These are phyloP conservation scores for Lepidocolaptes lacrymiger DNA, from an alignment of 2,797 vertebrate genomes.

Conservation along the genomic window DNA sequence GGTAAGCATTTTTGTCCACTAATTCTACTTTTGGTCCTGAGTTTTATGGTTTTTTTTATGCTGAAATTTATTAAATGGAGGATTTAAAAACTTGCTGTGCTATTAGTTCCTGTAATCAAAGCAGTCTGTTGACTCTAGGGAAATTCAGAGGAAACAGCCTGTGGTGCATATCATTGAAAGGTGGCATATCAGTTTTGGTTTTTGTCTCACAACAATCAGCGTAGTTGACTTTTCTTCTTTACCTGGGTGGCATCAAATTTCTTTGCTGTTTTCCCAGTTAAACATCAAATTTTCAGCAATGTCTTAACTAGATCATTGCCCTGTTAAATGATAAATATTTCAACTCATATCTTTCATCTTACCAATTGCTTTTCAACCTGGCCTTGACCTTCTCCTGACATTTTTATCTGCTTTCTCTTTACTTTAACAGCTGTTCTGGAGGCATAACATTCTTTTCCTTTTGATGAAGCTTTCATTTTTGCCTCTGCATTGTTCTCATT, in stretches of 20 bases:
- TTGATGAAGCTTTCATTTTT: background rate
- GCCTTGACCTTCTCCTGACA: constrained; percentile 19
- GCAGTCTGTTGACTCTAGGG: background rate
- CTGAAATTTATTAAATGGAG: background rate
- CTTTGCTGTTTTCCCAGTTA: constrained; percentile 19
- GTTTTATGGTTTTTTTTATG: background rate
- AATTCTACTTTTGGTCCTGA: background rate
- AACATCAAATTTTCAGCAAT: constrained; percentile 11
- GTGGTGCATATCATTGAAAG: background rate
- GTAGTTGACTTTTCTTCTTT: background rate
- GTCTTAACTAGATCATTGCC: background rate
- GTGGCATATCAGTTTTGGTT: background rate
- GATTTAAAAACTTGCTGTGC: background rate
- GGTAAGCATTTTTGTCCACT: background rate
- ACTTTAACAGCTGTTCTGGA: background rate
- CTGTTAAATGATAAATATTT: background rate
- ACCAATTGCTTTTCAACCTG: constrained; percentile 32
- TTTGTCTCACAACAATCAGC: background rate
- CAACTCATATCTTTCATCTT: background rate
- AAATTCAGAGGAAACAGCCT: background rate
- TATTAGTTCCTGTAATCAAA: background rate
- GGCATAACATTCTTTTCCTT: background rate
- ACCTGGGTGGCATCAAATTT: background rate
- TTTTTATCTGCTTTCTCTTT: constrained; percentile 11
- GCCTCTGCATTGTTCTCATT: background rate